Base-by-base conservation (phyloP, 2,888 invertebrate genomes). In the Cerastis leucographa region DNA sequence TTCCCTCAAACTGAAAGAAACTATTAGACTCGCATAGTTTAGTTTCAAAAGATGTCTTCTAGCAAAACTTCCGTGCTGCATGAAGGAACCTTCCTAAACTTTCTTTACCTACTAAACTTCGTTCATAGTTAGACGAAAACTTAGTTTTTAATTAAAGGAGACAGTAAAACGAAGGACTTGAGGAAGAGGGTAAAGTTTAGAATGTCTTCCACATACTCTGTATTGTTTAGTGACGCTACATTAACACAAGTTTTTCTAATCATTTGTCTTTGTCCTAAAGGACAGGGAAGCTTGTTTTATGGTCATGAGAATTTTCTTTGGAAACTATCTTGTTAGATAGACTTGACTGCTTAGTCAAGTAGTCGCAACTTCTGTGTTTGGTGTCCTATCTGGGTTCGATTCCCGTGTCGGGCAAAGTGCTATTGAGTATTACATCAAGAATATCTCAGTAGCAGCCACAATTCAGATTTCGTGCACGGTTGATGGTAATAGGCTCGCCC, bases 141-240 rank as follows among this genome's bases (percentile, higher is more conserved):
- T 87, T 77, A 74, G 80, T 78, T 82, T 86, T 84, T 83, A 79
- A 87, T 87, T 83, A 87, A 84, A 68, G 69, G 62, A 69, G 73
- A 73, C 71, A 71, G 71, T 85, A 85, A 85, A 85, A 71, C 64
- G 11, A 56, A 56, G 65, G 22, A 42, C 46, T 71, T 14, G 29
- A 72, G 25, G n/a, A 80, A 64, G 51, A 49, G 35, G 56, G 62
- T 83, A 44, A 71, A 83, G 80, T 84, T 76, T 64, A 35, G 40
- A 64, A 73, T 49, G 22, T 56, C 12, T 51, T 59, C 66, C 69
- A 82, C 73, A 84, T 77, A 82, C 66, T 78, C 82, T 67, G 51
- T 79, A 54, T 74, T 68, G 84, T 77, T 71, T 61, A 71, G 59
- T 54, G 66, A 65, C 44, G 42, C 49, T 29, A 19, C 22, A 17